Base-by-base conservation (phyloP, 1,140 invertebrate genomes). In the Solenopsis invicta region DNA sequence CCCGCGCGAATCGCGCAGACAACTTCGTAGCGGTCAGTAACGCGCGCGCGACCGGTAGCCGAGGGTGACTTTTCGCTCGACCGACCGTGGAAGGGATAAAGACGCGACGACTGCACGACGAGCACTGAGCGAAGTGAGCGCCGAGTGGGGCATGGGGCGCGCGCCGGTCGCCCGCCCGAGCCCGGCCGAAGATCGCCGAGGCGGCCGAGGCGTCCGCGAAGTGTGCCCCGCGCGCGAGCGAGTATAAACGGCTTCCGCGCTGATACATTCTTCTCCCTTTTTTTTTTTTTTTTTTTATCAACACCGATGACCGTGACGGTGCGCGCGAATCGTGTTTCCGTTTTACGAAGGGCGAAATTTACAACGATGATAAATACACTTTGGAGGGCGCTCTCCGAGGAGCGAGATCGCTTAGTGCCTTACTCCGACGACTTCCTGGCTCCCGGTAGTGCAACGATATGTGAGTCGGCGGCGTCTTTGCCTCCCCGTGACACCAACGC, bases 111-210 rank as follows among this genome's bases (percentile, higher is more conserved):
- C 88, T 87, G 86, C 86, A 89, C 90, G 88, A 88, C 85, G 66
- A 86, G 71, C 86, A 91, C 90, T 91, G 90, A 86, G 75, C 76
- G 90, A 52, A 50, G 71, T 61, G 85, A 69, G 77, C 34, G 48
- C 4, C 66, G 88, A 86, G 86, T 74, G 89, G 62, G 90, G 87
- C 88, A 91, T 74, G 85, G 89, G 90, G 90, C 90, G 90, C 90
- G 90, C 90, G 90, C 90, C 90, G 90, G 76, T 87, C 76, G 62
- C 34, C 52, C n/a, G 82, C 13, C 41, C 89, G 84, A 91, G 71
- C 72, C 21, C 76, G 81, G 52, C 85, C 90, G 90, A 74, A 78
- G 9, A 67, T 18, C 2, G 0, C 59, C 90, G 90, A 78, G 6
- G 0, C 0, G 1, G 9, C 71, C 90, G 90, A 89, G 16, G 3